Evolutionary conservation across 37 sponge, comb jelly and placozoan genomes (phyloP).

Genomic region (Crambe crambe): DNA sequence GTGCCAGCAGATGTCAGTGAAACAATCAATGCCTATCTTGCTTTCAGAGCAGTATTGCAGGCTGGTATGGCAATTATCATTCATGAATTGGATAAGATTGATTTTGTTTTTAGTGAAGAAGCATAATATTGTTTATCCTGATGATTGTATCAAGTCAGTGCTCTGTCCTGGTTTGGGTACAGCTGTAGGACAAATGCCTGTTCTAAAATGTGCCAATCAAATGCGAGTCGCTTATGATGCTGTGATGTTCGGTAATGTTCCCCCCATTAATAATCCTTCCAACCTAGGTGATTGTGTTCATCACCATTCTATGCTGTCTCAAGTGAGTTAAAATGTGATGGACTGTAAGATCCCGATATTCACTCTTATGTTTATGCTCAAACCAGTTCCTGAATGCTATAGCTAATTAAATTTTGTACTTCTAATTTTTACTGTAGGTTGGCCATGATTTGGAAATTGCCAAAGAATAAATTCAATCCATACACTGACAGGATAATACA

Average conservation of each 20-base stretch:
- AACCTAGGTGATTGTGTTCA: constrained; percentile 5
- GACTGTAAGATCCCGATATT: too few relatives aligned
- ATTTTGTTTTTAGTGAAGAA: constrained; percentile 55
- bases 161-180: constrained; percentile 86
- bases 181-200: constrained; percentile 81
- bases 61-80: too few relatives aligned
- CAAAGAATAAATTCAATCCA: too few relatives aligned
- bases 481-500: too few relatives aligned
- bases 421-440: too few relatives aligned
- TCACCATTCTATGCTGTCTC: too few relatives aligned
- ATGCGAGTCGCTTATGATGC: constrained; percentile 67
- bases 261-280: constrained; percentile 30
- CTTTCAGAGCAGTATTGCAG: constrained; percentile 67
- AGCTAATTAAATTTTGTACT: too few relatives aligned
- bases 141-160: constrained; percentile 48
- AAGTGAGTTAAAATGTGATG: too few relatives aligned
- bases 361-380: too few relatives aligned
- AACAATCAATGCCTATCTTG: constrained; percentile 78
- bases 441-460: too few relatives aligned
- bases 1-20: constrained; percentile 65
- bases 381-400: too few relatives aligned
- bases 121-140: constrained; percentile 24
- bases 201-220: constrained; percentile 64
- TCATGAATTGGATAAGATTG: too few relatives aligned
- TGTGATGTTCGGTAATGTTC: constrained; percentile 35